These are phyloP conservation scores for Hydrolagus colliei DNA, from an alignment of 2,797 vertebrate genomes.

Conservation along the genomic window DNA sequence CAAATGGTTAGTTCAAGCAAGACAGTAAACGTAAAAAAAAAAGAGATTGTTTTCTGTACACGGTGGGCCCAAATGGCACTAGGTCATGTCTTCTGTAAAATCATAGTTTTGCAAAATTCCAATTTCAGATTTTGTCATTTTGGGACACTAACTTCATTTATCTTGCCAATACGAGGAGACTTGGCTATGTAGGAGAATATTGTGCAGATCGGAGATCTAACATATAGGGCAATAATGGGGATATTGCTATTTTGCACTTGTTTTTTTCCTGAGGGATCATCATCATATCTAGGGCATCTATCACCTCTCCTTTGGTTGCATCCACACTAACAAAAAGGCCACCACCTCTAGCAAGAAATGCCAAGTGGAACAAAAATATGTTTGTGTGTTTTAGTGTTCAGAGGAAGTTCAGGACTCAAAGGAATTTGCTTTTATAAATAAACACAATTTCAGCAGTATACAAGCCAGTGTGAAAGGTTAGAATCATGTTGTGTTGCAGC, in stretches of 20 bases:
- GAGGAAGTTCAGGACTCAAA: not conserved
- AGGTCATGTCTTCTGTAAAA: too few relatives aligned
- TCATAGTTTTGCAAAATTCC: too few relatives aligned
- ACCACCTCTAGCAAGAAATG: not conserved
- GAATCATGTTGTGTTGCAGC: not conserved
- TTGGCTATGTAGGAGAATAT: too few relatives aligned
- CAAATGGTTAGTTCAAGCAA: too few relatives aligned
- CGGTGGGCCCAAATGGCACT: too few relatives aligned
- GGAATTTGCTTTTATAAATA: not conserved
- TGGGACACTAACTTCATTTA: too few relatives aligned
- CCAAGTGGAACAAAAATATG: not conserved
- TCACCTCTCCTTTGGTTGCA: not conserved
- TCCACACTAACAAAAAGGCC: not conserved
- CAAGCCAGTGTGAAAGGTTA: not conserved
- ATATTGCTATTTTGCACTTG: not conserved
- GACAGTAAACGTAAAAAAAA: too few relatives aligned
- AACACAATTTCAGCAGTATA: not conserved
- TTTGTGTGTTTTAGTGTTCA: not conserved
- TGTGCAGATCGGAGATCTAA: too few relatives aligned
- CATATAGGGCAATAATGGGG: too few relatives aligned
- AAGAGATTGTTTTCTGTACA: too few relatives aligned
- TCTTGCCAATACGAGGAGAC: too few relatives aligned
- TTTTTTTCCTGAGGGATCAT: not conserved
- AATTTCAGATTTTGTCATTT: too few relatives aligned
- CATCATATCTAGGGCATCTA: not conserved